phyloP scores from a whole-genome alignment of 2,797 vertebrate species.

The Falco concolor region DNA sequence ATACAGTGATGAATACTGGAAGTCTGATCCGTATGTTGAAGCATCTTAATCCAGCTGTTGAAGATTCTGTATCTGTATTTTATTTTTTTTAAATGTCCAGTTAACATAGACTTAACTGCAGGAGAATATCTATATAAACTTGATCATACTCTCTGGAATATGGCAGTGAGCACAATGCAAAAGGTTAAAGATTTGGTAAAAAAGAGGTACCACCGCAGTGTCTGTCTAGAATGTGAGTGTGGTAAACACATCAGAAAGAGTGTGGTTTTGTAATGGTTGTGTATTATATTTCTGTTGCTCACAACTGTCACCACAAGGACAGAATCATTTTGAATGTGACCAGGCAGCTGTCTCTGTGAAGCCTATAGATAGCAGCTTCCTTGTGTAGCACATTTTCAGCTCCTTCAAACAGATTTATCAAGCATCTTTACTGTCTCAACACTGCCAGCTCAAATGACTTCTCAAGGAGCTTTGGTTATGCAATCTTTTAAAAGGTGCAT shows the following conservation, averaged over 20 bases:
- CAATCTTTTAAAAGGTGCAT: conserved; percentile 30
- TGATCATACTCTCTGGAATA: not conserved
- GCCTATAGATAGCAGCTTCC: conserved; percentile 61
- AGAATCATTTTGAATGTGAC: conserved; percentile 16
- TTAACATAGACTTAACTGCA: not conserved
- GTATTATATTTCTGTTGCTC: conserved; percentile 22
- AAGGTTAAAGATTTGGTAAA: not conserved
- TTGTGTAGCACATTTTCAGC: conserved; percentile 51
- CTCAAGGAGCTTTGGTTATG: conserved; percentile 56
- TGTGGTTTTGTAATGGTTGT: not conserved
- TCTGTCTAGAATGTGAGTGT: not conserved
- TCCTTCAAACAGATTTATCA: conserved; percentile 57
- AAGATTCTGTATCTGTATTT: not conserved
- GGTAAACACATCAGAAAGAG: not conserved
- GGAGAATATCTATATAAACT: not conserved
- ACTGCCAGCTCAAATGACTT: conserved; percentile 54
- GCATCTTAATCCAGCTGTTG: not conserved
- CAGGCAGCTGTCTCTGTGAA: conserved; percentile 48
- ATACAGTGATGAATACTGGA: not conserved
- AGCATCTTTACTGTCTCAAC: conserved; percentile 47
- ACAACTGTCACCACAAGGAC: conserved; percentile 40
- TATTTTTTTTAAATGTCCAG: not conserved
- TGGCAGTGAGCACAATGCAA: not conserved
- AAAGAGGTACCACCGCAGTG: not conserved
- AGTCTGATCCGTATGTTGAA: not conserved